phyloP scores from a whole-genome alignment of 2,888 invertebrate species.

The Himalopsyche kuldschensis region DNA sequence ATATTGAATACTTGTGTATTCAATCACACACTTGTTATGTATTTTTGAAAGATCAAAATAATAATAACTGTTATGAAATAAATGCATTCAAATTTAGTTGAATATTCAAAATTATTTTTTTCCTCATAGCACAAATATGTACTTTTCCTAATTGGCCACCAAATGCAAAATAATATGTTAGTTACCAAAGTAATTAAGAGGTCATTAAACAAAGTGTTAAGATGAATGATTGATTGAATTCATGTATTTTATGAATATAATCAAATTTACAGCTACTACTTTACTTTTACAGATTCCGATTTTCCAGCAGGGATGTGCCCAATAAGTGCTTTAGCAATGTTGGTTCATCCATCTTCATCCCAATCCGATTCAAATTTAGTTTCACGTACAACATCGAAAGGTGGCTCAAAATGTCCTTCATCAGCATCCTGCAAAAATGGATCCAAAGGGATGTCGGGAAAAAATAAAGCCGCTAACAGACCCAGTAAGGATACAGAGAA shows the following conservation, averaged over 20 bases:
- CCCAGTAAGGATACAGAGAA: slow-evolving; percentile 55
- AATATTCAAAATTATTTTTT: no score
- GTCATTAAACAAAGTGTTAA: no score
- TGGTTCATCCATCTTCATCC: slow-evolving; percentile 26
- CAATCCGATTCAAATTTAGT: slow-evolving; percentile 36
- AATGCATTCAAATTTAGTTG: no score
- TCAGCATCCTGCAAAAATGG: slow-evolving; percentile 44
- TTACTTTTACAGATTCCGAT: neutral
- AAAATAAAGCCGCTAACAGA: slow-evolving; percentile 50
- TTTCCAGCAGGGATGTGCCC: slow-evolving; percentile 12
- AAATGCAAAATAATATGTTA: no score
- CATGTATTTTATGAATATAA: neutral
- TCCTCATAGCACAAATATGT: no score
- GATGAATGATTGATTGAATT: neutral
- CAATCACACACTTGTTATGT: no score
- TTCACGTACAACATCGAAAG: slow-evolving; percentile 44
- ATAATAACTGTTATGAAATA: no score
- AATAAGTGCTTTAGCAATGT: slow-evolving; percentile 1
- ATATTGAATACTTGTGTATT: no score
- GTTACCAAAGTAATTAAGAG: no score
- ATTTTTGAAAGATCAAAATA: no score
- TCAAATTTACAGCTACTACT: neutral
- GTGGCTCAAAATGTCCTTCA: slow-evolving; percentile 44
- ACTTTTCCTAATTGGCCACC: no score
- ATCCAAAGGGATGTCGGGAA: slow-evolving; percentile 45